Base-by-base conservation (phyloP, 2,113 vertebrate species). In the Galemys pyrenaicus region DNA sequence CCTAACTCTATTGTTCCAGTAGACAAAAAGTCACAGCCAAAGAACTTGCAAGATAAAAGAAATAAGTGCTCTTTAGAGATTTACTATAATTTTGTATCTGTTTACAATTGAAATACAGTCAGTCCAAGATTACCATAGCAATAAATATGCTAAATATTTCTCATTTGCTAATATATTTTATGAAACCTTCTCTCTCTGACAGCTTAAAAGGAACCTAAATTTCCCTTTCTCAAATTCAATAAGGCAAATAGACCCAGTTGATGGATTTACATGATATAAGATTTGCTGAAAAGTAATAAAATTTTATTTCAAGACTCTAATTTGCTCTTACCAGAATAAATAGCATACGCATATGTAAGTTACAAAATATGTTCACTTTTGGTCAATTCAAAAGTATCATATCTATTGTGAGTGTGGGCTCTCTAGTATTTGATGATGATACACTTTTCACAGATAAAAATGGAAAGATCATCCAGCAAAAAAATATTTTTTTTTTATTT, bases 81-180 rank as follows among this genome's bases (percentile, higher is more conserved):
- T 56, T 95, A 79, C 62, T 85, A 71, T 62, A 51, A 92, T 85
- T 83, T 56, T 85, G 54, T 89, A 12, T 89, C 67, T 92, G 81
- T 87, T 95, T 94, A 80, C 67, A 84, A 85, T 24, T n/a, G 62
- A 92, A 96, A 94, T 70, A 70, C 46, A 80, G 74, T 56, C 74
- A 83, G 32, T 60, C 32, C 49, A 54, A 77, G 77, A 93, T 81
- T 90, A 67, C 86, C 67, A 89, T 6, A 90, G 88, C 37, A 88
- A 96, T 91, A 95, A 88, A 95, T 94, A 94, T 95, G 85, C 84
- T 87, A 94, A 94, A 54, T 65, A 93, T 41, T 91, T 94, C 81
- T 94, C 54, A 71, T 89, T 90, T 85, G 67, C 80, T 94, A 68
- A 84, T 96, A 92, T 91, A 96, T 94, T 93, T 96, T 95, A 58